Conservation (phyloP, 2,797 vertebrate species). For the Sebastes itinus region DNA sequence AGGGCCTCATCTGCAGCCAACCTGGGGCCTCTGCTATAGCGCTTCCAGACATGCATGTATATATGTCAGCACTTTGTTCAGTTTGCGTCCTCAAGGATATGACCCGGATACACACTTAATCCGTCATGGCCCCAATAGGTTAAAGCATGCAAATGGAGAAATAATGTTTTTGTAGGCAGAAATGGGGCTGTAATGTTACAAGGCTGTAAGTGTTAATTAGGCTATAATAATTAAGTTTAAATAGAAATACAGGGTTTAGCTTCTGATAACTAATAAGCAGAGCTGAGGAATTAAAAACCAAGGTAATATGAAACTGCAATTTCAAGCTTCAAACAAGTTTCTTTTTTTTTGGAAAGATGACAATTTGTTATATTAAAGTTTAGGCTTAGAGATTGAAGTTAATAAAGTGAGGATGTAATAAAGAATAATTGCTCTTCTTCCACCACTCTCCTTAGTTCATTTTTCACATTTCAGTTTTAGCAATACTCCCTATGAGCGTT, state of each 20-base stretch:
- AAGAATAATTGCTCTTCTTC: neutral
- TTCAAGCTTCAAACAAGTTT: neutral
- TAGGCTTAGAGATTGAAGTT: neutral
- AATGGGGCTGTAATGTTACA: conserved; percentile 3
- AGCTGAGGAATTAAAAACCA: neutral
- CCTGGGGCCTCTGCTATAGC: conserved; percentile 26
- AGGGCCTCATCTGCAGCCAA: conserved; percentile 51
- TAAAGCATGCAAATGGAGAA: conserved; percentile 26
- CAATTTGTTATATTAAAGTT: neutral
- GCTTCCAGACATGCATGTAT: neutral
- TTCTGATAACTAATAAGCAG: neutral
- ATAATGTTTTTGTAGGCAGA: conserved; percentile 15
- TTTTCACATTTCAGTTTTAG: neutral
- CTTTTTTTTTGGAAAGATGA: neutral
- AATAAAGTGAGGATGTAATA: neutral
- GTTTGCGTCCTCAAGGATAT: conserved; percentile 24
- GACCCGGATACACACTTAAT: conserved; percentile 41
- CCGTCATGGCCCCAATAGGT: neutral
- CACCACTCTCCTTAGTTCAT: neutral
- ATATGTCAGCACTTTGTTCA: conserved; percentile 19
- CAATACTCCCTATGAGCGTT: neutral
- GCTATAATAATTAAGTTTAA: neutral
- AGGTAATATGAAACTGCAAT: neutral
- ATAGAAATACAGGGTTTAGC: neutral
- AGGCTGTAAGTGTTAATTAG: neutral